A percentile compares a stretch with the other conserved stretches of the same genome.
These are phyloP conservation scores for Rhea pennata DNA, from an alignment of 2,113 vertebrate genomes.

Conservation along the genomic window DNA sequence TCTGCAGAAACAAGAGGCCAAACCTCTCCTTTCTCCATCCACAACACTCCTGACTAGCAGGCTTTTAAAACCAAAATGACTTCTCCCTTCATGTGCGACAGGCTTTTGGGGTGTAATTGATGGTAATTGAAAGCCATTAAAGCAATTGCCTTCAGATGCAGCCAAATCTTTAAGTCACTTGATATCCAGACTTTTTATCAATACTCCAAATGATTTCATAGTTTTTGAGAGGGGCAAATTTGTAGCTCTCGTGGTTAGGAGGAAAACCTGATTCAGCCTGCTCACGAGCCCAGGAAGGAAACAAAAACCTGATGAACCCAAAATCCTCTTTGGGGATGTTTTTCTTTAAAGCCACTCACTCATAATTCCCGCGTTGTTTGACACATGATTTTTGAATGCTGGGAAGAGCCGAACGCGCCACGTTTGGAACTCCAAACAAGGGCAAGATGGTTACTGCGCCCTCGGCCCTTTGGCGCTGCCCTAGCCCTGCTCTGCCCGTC, in stretches of 20 bases:
- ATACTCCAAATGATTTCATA: background rate
- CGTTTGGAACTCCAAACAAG: background rate
- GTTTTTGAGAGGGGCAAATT: background rate
- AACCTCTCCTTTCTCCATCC: no score
- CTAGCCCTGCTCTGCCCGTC: background rate
- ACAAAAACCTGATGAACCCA: background rate
- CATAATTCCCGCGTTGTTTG: background rate
- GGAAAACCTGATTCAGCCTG: background rate
- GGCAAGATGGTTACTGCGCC: background rate
- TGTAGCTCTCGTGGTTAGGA: background rate
- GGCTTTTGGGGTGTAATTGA: background rate
- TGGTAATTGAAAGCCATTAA: background rate
- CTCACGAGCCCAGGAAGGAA: background rate
- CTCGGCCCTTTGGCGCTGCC: background rate
- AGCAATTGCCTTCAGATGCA: background rate
- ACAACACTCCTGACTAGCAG: accelerated
- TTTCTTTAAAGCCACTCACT: background rate
- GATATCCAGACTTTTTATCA: background rate
- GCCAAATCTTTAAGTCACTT: background rate
- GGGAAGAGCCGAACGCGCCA: background rate
- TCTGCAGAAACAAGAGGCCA: accelerated
- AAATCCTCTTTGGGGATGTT: background rate
- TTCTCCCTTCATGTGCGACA: background rate
- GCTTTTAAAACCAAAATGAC: background rate
- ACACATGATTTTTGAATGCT: background rate